Evolutionary conservation across 2,797 vertebrate species (phyloP).

Genomic region (Melanotaenia maccullochi): DNA sequence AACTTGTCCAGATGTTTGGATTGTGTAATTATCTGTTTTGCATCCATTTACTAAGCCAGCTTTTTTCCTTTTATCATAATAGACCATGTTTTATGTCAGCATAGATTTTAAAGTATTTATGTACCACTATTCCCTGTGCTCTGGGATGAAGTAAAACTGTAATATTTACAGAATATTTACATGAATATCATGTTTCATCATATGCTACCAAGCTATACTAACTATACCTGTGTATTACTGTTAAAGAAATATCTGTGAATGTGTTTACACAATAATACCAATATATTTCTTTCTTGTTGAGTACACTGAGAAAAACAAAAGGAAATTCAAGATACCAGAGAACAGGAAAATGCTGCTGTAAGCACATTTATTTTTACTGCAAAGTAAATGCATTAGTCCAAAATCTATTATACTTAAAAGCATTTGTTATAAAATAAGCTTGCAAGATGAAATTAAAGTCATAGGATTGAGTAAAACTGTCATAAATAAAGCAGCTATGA

Average conservation of each 20-base stretch:
- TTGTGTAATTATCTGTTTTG: not conserved
- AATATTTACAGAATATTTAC: not conserved
- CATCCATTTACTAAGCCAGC: not conserved
- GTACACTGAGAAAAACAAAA: not conserved
- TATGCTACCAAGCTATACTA: too few relatives aligned
- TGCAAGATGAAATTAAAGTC: constrained; percentile 11
- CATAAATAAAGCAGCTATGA: constrained; percentile 34
- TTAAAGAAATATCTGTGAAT: too few relatives aligned
- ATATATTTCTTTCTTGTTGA: not conserved
- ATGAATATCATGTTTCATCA: too few relatives aligned
- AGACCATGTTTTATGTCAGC: not conserved
- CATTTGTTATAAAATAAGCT: constrained; percentile 13
- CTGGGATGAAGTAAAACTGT: not conserved
- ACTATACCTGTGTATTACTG: too few relatives aligned
- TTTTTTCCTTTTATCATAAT: not conserved
- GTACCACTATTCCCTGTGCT: not conserved
- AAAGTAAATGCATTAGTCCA: not conserved
- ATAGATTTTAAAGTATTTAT: not conserved
- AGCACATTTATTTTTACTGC: not conserved
- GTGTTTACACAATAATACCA: not conserved
- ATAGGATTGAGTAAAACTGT: constrained; percentile 22
- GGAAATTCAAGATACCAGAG: not conserved
- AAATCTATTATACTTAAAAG: not conserved
- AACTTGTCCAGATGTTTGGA: not conserved
- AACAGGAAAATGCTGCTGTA: not conserved